Percentiles rank a stretch among this genome's conserved stretches.
phyloP scores from a whole-genome alignment of 2,888 invertebrate species.

The Cryptus armator region DNA sequence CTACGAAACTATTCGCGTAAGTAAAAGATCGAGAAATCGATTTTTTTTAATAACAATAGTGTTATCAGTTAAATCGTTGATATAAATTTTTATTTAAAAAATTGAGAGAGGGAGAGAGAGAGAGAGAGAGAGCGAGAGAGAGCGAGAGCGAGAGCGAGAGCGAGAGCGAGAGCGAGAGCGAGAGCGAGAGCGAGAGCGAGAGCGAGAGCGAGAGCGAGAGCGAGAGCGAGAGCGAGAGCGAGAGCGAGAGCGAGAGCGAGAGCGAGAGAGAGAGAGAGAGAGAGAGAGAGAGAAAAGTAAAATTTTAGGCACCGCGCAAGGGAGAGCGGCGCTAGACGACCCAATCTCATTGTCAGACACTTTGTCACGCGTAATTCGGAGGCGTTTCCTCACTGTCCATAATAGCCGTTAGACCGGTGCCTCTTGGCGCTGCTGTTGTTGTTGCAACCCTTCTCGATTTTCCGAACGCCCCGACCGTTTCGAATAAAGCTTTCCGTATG shows the following conservation, averaged over 20 bases:
- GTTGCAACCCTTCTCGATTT: slow-evolving; percentile 30
- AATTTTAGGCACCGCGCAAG: background rate
- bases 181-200: background rate
- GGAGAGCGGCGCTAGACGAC: background rate
- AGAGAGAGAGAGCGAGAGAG: background rate
- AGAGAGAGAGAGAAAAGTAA: background rate
- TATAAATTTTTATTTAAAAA: too few species aligned
- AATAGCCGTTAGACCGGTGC: background rate
- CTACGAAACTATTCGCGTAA: slow-evolving; percentile 90
- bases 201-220: background rate
- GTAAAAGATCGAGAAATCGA: slow-evolving; percentile 50
- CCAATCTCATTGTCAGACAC: slow-evolving; percentile 30
- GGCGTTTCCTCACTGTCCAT: slow-evolving; percentile 25
- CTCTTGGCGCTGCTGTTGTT: too few species aligned
- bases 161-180: background rate
- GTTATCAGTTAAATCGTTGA: too few species aligned
- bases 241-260: background rate
- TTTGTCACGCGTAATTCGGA: slow-evolving; percentile 41
- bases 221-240: background rate
- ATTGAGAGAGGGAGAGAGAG: background rate
- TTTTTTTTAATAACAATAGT: too few species aligned
- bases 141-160: background rate
- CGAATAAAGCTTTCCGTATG: slow-evolving; percentile 19
- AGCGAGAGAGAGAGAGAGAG: background rate
- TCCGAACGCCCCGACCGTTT: slow-evolving; percentile 13